Conservation (phyloP, 2,113 vertebrate genomes). For the Mastomys natalensis region DNA sequence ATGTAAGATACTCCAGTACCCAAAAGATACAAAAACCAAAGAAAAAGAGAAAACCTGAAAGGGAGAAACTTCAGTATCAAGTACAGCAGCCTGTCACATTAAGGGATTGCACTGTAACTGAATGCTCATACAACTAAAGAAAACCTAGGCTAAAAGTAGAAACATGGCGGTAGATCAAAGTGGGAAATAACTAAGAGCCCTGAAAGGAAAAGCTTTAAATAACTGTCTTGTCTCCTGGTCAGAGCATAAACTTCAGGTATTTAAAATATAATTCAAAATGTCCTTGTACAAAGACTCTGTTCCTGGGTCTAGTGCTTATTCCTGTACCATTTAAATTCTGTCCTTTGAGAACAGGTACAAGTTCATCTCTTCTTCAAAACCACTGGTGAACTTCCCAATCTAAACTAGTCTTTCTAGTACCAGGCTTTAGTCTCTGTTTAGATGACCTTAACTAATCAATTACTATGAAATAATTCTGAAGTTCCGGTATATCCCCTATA, state of each 20-base stretch:
- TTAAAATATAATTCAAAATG: neutral
- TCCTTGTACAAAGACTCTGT: neutral
- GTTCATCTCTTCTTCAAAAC: neutral
- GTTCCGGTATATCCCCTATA: neutral
- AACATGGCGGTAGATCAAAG: neutral
- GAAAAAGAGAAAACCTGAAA: neutral
- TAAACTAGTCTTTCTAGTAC: neutral
- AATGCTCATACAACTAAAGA: neutral
- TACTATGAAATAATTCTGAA: neutral
- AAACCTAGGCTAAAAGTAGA: conserved; percentile 8
- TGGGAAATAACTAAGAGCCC: neutral
- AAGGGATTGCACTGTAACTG: neutral
- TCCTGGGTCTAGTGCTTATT: neutral
- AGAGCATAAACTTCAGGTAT: neutral
- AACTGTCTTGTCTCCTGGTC: neutral
- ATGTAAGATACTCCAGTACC: neutral
- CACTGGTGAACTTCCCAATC: neutral
- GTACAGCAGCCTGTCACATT: neutral
- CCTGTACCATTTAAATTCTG: neutral
- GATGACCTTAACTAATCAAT: neutral
- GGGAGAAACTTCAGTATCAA: neutral
- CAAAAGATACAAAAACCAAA: neutral
- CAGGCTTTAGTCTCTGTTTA: neutral
- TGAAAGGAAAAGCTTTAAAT: neutral
- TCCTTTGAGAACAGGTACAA: neutral